phyloP scores from a whole-genome alignment of 1,140 invertebrate species.

The Calliphora vicina region DNA sequence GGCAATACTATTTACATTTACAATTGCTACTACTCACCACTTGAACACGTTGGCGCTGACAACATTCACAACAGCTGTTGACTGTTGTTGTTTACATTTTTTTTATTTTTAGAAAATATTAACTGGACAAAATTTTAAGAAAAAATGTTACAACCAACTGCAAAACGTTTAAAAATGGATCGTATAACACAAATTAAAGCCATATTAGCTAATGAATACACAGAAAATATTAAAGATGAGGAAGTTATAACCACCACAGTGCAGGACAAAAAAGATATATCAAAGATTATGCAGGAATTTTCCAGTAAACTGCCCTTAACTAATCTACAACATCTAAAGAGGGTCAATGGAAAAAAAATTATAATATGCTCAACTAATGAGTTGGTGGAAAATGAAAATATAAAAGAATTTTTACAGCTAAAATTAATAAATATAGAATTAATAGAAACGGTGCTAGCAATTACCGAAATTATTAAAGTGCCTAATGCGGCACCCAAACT shows the following conservation, averaged over 20 bases:
- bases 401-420: slow-evolving; percentile 38
- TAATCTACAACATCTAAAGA: slow-evolving; percentile 75
- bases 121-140: too few relatives aligned
- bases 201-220: slow-evolving; percentile 67
- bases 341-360: slow-evolving; percentile 71
- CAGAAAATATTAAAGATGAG: slow-evolving; percentile 64
- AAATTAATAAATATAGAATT: slow-evolving; percentile 46
- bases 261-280: slow-evolving; percentile 70
- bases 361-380: slow-evolving; percentile 66
- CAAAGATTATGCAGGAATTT: slow-evolving; percentile 69
- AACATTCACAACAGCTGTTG: background rate
- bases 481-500: slow-evolving; percentile 70
- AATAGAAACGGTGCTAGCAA: slow-evolving; percentile 53
- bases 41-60: background rate
- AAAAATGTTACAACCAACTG: background rate
- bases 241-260: slow-evolving; percentile 71
- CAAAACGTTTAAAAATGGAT: background rate
- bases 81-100: background rate
- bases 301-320: slow-evolving; percentile 67
- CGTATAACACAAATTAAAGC: slow-evolving; percentile 53
- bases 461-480: slow-evolving; percentile 69
- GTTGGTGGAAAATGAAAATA: slow-evolving; percentile 40
- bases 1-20: too few relatives aligned
- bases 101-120: background rate
- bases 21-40: background rate